phyloP scores from a whole-genome alignment of 2,113 vertebrate species.

The Chiloscyllium plagiosum region DNA sequence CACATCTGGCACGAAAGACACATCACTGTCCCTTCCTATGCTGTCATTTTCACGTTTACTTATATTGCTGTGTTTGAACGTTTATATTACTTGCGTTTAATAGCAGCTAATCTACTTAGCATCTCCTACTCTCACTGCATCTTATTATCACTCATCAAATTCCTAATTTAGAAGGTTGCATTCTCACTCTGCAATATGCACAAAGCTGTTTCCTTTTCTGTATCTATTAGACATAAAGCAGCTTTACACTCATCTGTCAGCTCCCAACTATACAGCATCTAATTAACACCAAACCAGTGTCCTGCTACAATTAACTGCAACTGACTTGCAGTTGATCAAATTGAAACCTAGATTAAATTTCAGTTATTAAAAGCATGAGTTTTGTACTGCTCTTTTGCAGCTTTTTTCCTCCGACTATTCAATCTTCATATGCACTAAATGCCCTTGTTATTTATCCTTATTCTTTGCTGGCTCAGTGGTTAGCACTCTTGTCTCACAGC shows the following conservation, averaged over 20 bases:
- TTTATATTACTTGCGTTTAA: constrained; percentile 4
- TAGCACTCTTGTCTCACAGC: too few species aligned
- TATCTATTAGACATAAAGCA: background rate
- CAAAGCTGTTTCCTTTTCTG: background rate
- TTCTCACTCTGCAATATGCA: background rate
- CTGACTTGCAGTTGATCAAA: background rate
- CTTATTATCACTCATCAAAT: constrained; percentile 16
- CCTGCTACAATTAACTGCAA: background rate
- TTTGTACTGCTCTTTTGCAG: background rate
- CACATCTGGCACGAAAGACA: background rate
- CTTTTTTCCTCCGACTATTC: background rate
- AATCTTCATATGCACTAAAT: background rate
- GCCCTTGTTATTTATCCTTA: background rate
- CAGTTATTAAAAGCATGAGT: background rate
- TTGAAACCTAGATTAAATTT: background rate
- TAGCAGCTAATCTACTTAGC: background rate
- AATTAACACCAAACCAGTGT: background rate
- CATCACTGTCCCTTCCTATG: background rate
- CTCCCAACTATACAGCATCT: background rate
- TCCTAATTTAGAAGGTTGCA: background rate
- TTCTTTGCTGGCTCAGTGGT: background rate
- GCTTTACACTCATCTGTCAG: background rate
- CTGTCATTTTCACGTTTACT: background rate
- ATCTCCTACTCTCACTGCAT: background rate
- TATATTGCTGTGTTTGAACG: background rate